Evolutionary conservation across 2,888 invertebrate species (phyloP).

Genomic region (Tetheella fluctuosa): DNA sequence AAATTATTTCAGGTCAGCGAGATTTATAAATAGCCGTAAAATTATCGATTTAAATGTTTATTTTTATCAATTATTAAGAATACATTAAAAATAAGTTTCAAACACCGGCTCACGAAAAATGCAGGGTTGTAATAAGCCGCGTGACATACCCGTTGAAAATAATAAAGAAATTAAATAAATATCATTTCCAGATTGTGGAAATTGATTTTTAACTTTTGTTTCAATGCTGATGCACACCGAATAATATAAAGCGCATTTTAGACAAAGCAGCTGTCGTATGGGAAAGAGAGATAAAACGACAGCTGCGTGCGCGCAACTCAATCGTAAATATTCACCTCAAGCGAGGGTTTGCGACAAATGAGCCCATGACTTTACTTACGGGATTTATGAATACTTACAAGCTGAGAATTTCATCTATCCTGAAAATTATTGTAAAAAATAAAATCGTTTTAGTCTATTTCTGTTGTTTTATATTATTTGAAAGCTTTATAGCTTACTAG

Average conservation of each 20-base stretch:
- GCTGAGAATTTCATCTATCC: conserved; percentile 1
- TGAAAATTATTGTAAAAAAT: not conserved
- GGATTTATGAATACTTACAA: conserved; percentile 14
- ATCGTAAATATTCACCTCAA: conserved; percentile 54
- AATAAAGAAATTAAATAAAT: too few species aligned
- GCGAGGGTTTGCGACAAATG: conserved; percentile 45
- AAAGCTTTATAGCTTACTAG: too few species aligned
- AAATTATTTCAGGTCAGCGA: too few species aligned
- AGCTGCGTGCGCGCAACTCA: conserved; percentile 54
- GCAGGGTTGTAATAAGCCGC: too few species aligned
- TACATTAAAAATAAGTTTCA: too few species aligned
- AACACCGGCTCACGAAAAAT: too few species aligned
- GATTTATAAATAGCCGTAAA: too few species aligned
- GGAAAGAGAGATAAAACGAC: conserved; percentile 45
- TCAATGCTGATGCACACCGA: not conserved
- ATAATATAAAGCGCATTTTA: conserved; percentile 26
- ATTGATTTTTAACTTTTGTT: too few species aligned
- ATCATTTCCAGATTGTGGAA: too few species aligned
- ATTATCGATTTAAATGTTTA: too few species aligned
- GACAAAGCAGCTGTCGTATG: conserved; percentile 36
- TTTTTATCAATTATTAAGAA: too few species aligned
- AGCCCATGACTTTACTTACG: conserved; percentile 31
- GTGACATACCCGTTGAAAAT: too few species aligned
- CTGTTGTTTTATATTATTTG: not conserved
- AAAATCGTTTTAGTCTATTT: not conserved